These are phyloP conservation scores for Autographa gamma DNA, from an alignment of 2,888 invertebrate species.

Conservation along the genomic window DNA sequence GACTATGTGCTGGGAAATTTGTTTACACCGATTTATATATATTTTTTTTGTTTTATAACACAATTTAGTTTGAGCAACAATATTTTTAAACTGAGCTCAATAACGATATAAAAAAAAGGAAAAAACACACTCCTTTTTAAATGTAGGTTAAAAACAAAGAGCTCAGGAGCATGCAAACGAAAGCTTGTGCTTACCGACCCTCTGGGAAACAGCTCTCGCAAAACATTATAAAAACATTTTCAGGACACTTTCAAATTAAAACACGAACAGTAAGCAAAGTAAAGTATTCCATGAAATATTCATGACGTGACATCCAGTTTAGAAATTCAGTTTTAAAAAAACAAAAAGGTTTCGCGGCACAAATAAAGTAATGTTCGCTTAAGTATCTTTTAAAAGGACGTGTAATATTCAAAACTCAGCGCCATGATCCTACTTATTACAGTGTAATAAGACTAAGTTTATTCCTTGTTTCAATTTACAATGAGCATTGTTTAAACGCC, in stretches of 20 bases:
- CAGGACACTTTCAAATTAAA: slow-evolving; percentile 34
- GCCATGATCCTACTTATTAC: slow-evolving; percentile 1
- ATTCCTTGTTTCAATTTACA: too few species aligned
- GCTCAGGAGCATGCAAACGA: neutral
- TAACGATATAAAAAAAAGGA: too few species aligned
- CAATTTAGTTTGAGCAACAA: too few species aligned
- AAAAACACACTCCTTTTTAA: too few species aligned
- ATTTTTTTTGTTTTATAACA: too few species aligned
- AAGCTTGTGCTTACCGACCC: neutral
- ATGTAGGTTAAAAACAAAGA: neutral
- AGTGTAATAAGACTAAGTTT: too few species aligned
- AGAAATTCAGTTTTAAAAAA: slow-evolving; percentile 35
- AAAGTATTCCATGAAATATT: slow-evolving; percentile 55
- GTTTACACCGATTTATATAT: too few species aligned
- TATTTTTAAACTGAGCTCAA: too few species aligned
- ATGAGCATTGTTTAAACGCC: too few species aligned
- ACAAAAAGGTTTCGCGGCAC: slow-evolving; percentile 38
- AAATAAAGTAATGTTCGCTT: slow-evolving; percentile 31
- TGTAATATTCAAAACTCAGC: slow-evolving; percentile 25
- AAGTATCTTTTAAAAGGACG: slow-evolving; percentile 50
- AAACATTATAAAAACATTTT: slow-evolving; percentile 28
- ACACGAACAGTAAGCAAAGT: slow-evolving; percentile 30
- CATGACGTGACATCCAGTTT: slow-evolving; percentile 43
- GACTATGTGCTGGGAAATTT: too few species aligned
- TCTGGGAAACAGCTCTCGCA: slow-evolving; percentile 8